Conservation (phyloP, 2,888 invertebrate genomes). For the Acrocera orbiculus region DNA sequence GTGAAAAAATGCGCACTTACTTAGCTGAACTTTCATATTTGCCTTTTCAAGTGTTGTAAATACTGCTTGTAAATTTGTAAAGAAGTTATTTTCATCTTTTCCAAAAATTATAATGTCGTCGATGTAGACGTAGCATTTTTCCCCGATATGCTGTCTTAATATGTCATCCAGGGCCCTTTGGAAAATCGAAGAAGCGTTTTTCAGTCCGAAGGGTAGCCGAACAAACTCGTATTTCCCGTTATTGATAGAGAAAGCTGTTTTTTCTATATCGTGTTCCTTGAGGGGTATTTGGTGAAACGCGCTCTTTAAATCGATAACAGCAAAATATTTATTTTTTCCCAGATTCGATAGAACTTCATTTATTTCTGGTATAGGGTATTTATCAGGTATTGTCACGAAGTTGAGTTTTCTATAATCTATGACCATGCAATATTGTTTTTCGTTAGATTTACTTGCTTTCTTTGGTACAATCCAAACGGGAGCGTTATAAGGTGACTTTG, state of each 20-base stretch:
- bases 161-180: slow-evolving; percentile 7
- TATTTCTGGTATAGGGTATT: slow-evolving; percentile 7
- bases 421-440: slow-evolving; percentile 8
- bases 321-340: slow-evolving; percentile 5
- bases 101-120: slow-evolving; percentile 8
- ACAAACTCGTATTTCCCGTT: slow-evolving; percentile 8
- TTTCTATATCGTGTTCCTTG: slow-evolving; percentile 3
- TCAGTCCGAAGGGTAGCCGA: slow-evolving; percentile 6
- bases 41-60: slow-evolving; percentile 6
- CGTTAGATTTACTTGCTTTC: slow-evolving; percentile 5
- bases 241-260: slow-evolving; percentile 5
- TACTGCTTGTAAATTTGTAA: slow-evolving; percentile 4
- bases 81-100: slow-evolving; percentile 4
- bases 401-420: slow-evolving; percentile 7
- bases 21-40: slow-evolving; percentile 11
- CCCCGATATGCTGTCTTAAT: slow-evolving; percentile 7
- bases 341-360: slow-evolving; percentile 6
- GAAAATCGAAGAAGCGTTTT: slow-evolving; percentile 8
- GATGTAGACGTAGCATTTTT: slow-evolving; percentile 8
- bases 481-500: slow-evolving; percentile 12
- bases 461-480: slow-evolving; percentile 7
- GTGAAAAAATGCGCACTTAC: slow-evolving; percentile 17
- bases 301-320: slow-evolving; percentile 8
- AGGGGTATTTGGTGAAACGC: slow-evolving; percentile 10
- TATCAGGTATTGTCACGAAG: not conserved